These are phyloP conservation scores for Leptestheria dahalacensis DNA, from an alignment of 1,140 invertebrate genomes.

Conservation along the genomic window DNA sequence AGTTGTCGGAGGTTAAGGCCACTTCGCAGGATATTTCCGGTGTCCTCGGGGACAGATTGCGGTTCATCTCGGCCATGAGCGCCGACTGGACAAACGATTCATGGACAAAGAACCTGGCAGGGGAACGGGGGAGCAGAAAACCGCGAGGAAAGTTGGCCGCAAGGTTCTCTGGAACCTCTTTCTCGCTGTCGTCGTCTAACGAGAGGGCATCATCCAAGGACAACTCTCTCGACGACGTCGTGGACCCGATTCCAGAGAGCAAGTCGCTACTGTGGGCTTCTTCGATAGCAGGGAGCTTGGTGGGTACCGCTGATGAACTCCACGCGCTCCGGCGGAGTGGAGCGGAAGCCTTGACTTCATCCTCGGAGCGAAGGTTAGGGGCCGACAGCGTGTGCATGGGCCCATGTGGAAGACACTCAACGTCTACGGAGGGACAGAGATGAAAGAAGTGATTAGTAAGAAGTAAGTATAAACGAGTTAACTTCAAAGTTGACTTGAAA, in stretches of 20 bases:
- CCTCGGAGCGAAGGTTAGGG: constrained; percentile 8
- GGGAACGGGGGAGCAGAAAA: constrained; percentile 14
- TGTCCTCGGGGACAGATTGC: background rate
- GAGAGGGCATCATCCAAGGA: constrained; percentile 11
- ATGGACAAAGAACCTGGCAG: constrained; percentile 16
- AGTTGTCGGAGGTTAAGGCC: background rate
- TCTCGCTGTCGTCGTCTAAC: constrained; percentile 6
- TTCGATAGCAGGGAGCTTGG: background rate
- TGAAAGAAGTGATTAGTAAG: background rate
- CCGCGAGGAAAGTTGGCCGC: constrained; percentile 1
- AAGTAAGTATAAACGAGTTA: background rate
- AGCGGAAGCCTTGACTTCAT: background rate
- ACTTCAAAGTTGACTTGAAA: too few species aligned
- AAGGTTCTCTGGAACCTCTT: background rate
- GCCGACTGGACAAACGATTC: constrained; percentile 10
- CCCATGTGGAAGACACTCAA: background rate
- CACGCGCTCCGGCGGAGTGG: background rate
- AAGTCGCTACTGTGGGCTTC: constrained; percentile 1
- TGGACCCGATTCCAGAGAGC: constrained; percentile 17
- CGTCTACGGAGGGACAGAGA: constrained; percentile 9
- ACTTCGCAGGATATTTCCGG: background rate
- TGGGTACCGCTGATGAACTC: background rate
- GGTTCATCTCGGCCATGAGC: background rate
- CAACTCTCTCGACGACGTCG: constrained; percentile 1
- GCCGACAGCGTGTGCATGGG: constrained; percentile 11